Conservation (phyloP, 2,888 invertebrate genomes). For the Tenthredo scrophulariae region DNA sequence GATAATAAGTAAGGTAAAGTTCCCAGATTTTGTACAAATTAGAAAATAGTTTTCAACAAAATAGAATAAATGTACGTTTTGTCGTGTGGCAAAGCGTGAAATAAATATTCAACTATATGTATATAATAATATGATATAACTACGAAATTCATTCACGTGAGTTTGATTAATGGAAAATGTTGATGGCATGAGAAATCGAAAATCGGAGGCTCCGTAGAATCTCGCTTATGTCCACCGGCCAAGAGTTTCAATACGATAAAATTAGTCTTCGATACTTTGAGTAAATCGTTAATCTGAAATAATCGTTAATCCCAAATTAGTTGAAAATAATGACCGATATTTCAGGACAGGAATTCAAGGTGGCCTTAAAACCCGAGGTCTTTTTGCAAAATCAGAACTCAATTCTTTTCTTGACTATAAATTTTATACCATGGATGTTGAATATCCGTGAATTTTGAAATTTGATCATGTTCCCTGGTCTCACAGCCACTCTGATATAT, state of each 20-base stretch:
- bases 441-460: neutral
- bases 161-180: conserved; percentile 95
- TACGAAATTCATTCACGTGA: conserved; percentile 66
- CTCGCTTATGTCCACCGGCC: conserved; percentile 95
- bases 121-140: neutral
- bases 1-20: neutral
- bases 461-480: neutral
- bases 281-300: conserved; percentile 88
- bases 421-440: neutral
- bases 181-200: conserved; percentile 95
- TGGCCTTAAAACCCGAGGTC: neutral
- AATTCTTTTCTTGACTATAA: neutral
- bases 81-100: conserved; percentile 6
- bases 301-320: conserved; percentile 58
- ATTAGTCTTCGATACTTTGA: conserved; percentile 97
- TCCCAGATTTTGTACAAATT: conserved; percentile 36
- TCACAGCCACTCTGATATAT: conserved; percentile 40
- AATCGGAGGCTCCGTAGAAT: conserved; percentile 90
- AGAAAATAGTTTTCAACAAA: conserved; percentile 58
- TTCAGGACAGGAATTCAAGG: neutral
- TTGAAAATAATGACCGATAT: neutral
- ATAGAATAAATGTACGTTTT: conserved; percentile 34
- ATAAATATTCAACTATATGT: conserved; percentile 42
- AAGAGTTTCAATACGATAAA: conserved; percentile 96
- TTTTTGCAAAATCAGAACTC: neutral